phyloP scores from a whole-genome alignment of 2,113 vertebrate genomes.

The Antechinus flavipes region DNA sequence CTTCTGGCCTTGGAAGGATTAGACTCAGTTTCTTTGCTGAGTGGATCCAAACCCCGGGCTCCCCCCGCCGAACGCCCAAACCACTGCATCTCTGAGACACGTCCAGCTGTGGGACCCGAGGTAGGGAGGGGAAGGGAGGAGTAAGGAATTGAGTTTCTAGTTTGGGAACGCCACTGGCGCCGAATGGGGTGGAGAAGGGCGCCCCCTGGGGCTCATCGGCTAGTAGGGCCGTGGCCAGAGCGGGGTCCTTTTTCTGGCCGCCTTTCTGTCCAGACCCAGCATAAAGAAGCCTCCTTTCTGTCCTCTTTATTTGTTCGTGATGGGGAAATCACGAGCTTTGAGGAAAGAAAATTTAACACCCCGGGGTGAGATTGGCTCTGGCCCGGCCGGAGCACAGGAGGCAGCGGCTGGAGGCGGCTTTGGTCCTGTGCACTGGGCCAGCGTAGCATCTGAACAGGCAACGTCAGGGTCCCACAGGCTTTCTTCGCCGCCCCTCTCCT shows the following conservation, averaged over 20 bases:
- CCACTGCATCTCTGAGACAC: not conserved
- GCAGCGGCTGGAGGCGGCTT: not conserved
- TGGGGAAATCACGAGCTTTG: constrained; percentile 23
- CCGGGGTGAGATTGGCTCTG: not conserved
- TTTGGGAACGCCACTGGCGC: constrained; percentile 76
- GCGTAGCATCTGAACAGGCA: not conserved
- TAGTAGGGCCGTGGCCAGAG: constrained; percentile 36
- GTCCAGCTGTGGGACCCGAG: not conserved
- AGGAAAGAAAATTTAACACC: not conserved
- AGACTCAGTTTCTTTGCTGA: not conserved
- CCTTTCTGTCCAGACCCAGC: not conserved
- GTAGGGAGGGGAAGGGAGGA: constrained; percentile 65
- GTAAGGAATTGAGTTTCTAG: constrained; percentile 47
- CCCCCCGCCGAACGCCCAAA: not conserved
- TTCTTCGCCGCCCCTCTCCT: not conserved
- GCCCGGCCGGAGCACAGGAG: not conserved
- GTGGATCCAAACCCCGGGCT: not conserved
- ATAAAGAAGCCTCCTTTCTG: not conserved
- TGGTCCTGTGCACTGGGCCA: not conserved
- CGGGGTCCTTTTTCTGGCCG: not conserved
- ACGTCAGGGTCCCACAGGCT: not conserved
- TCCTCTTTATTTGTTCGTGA: not conserved
- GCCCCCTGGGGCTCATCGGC: constrained; percentile 73
- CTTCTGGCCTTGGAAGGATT: not conserved
- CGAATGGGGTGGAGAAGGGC: constrained; percentile 62